These are phyloP conservation scores for Pseudomyrmex concolor DNA, from an alignment of 1,140 invertebrate species.

Conservation along the genomic window DNA sequence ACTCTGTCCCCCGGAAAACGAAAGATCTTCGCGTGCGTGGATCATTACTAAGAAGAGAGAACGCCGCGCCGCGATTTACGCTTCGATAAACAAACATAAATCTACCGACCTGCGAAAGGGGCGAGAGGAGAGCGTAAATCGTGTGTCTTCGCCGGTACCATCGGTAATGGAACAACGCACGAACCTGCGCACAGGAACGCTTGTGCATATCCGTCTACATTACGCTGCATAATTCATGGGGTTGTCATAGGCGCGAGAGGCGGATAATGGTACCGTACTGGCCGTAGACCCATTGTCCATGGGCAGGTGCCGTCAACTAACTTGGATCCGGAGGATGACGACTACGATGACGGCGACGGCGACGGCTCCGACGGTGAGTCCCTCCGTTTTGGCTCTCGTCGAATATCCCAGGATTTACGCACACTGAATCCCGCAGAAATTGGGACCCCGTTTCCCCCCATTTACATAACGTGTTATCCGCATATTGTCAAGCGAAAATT, in stretches of 20 bases:
- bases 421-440: slow-evolving; percentile 54
- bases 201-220: slow-evolving; percentile 81
- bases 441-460: slow-evolving; percentile 35
- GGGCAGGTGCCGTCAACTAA: slow-evolving; percentile 72
- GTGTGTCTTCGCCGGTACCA: slow-evolving; percentile 63
- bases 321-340: slow-evolving; percentile 72
- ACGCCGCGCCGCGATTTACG: not conserved
- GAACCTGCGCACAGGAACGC: slow-evolving; percentile 64
- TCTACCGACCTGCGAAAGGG: slow-evolving; percentile 31
- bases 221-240: slow-evolving; percentile 84
- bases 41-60: slow-evolving; percentile 25
- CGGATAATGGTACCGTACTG: slow-evolving; percentile 82
- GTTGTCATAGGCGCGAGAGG: slow-evolving; percentile 83
- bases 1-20: not conserved
- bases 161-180: slow-evolving; percentile 77
- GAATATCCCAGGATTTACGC: slow-evolving; percentile 76
- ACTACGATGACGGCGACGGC: slow-evolving; percentile 69
- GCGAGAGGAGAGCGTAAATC: slow-evolving; percentile 51
- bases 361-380: slow-evolving; percentile 51
- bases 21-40: not conserved
- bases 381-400: slow-evolving; percentile 53
- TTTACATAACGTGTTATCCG: slow-evolving; percentile 68
- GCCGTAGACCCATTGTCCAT: slow-evolving; percentile 77
- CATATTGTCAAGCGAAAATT: slow-evolving; percentile 64
- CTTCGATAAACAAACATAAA: slow-evolving; percentile 52